Base-by-base conservation (phyloP, 1,140 invertebrate genomes). In the Drosophila lowei region DNA sequence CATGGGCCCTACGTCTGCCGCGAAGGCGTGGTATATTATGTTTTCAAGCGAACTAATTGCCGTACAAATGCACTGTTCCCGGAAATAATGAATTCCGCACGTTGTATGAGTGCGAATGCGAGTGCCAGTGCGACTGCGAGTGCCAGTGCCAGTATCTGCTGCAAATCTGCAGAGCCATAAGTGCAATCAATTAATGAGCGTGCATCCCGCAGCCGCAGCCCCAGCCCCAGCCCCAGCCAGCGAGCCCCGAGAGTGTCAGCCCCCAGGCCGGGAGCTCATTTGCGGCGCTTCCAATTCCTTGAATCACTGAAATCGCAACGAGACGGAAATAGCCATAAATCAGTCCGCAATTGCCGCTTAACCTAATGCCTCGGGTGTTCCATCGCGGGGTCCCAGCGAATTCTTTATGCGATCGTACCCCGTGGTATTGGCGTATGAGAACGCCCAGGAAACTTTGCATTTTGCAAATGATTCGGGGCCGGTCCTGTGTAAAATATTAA, bases 51-150 rank as follows among this genome's bases (percentile, higher is more conserved):
- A 75, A 84, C 90, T 90, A 90, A 90, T 90, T 90, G 79, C 86
- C 73, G 73, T 88, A 91, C 89, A 91, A 90, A 88, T 91, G 76
- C 90, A 86, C 79, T 80, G 83, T 91, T 90, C 86, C 86, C 83
- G 86, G 89, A 91, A 90, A 90, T 85, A 90, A 88, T 88, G 88
- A 83, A 84, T 89, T 89, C 83, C 66, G 58, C 56, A 59, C 77
- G 57, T 8, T 43, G 46, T 70, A 50, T 41, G 48, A 42, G 55
- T 23, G 25, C 52, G 48, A 41, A 44, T 48, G 70, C 71, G n/a
- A n/a, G n/a, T 48, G 68, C 71, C 63, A 71, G 1, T 38, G 11
- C 30, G 8, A 23, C 23, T 23, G 4, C 23, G 23, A 23, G 23
- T 23, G 34, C 30, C 30, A 34, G 9, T 34, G 7, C 28, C 7